Evolutionary conservation across 1,140 invertebrate species (phyloP), one percentile per base, ranked within the genome.

Genomic region (Solenopsis fugax): DNA sequence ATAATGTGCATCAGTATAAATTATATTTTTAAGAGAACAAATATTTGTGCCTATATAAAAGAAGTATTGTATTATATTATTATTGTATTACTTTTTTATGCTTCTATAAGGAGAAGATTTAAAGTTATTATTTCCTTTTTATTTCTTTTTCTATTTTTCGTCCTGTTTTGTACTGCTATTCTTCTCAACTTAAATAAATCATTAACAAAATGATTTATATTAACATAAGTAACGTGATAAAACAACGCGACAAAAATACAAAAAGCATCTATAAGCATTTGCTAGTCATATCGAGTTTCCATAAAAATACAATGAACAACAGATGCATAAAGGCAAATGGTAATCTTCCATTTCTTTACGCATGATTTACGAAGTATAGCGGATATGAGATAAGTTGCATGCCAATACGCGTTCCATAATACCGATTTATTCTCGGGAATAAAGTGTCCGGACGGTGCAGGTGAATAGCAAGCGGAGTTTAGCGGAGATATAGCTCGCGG

Each of bases 301-400:
- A 13, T 71, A 71, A 65, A 78, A 81, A 29, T 29, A 18, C 5
- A 45, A 37, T 45, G 13, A 24, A 80, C 6, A 65, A 21, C 52
- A 82, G 52, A 82, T 58, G 67, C 65, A 21, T 13, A 82, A 58
- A 82, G 24, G 18, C 18, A 24, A n/a, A 54, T 41, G 7, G 41
- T 72, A 56, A 80, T 72, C 24, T 56, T 69, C 52, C 21, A 48
- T 54, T 82, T 56, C 37, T 71, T 58, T 48, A 24, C 6, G 21
- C 29, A 56, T 82, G 37, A 82, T 82, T 82, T 82, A 82, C 37
- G 50, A 72, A 80, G 48, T 54, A 34, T 7, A 52, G 13, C 29
- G 48, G n/a, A 72, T 37, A 37, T 29, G 18, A 72, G 52, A 72
- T 18, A 71, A 41, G 12, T 41, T 52, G 7, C 52, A 58, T 60